Base-by-base conservation (phyloP, 2,888 invertebrate genomes). In the Philaethria dido region DNA sequence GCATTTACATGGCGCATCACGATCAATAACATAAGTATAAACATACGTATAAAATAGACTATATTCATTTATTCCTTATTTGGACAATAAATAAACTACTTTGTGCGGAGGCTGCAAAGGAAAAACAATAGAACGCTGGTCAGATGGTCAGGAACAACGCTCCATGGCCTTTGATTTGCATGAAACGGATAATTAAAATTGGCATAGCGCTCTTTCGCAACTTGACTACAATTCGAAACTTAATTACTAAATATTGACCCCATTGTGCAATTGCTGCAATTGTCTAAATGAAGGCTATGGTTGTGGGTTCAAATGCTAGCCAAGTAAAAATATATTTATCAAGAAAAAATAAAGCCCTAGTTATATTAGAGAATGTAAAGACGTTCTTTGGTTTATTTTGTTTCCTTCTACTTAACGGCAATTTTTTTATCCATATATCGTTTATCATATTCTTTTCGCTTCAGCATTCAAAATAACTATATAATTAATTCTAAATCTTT, bases 121-220 rank as follows among this genome's bases (percentile, higher is more conserved):
- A 36, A 66, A 48, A 57, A 74, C 74, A 74, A 74, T 74, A 68
- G 70, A 54, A 69, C 42, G 70, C 64, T 70, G 69, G 63, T 64
- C 68, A 72, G 72, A 74, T 73, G 57, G 50, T 54, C 73, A 71
- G 76, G 76, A 75, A 75, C 62, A 64, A 74, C 72, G 76, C 69
- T 69, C 67, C 25, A 70, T 22, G 65, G 66, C 61, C 68, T 62
- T 70, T 71, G 61, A 74, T 75, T 75, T 74, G 59, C 74, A 74
- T 74, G 70, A 36, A 50, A 59, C 42, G 66, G 52, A 60, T 69
- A 69, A 73, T 72, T 72, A 69, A 70, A 72, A 66, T 63, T 65
- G 63, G 65, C 52, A 61, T 70, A 33, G 47, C 55, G 16, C 33
- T 63, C 52, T 47, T 68, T 57, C 44, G 36, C 64, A 50, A 72